Conservation (phyloP, 2,888 invertebrate genomes). For the Mesorhabditis spiculigera region DNA sequence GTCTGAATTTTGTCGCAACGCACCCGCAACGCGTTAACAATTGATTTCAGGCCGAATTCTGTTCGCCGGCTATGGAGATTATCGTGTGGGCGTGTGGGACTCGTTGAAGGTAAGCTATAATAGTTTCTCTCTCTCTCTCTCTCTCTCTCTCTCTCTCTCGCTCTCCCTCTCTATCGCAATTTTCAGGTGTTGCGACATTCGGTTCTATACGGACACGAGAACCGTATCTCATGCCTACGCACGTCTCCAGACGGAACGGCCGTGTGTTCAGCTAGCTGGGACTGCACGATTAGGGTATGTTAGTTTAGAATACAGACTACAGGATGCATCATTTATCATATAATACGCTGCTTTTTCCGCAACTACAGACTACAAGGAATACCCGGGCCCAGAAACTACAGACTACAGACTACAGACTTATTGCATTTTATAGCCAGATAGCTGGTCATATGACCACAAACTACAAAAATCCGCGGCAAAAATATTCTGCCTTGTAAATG, state of each 20-base stretch:
- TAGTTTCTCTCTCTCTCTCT: neutral
- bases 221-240: conserved; percentile 58
- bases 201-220: conserved; percentile 57
- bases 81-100: conserved; percentile 98
- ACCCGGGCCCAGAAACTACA: no score
- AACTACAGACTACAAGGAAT: no score
- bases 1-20: no score
- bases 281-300: conserved; percentile 77
- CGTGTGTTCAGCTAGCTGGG: conserved; percentile 95
- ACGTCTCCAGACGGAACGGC: conserved; percentile 96
- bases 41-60: conserved; percentile 75
- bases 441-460: no score
- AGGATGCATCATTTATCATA: no score
- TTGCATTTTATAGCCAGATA: no score
- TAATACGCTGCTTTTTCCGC: no score
- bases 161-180: neutral
- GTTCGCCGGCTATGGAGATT: conserved; percentile 97
- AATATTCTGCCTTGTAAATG: no score
- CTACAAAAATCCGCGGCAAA: no score
- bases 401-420: no score
- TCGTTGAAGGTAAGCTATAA: conserved; percentile 73
- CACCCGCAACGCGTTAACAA: no score
- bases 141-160: no score
- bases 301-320: neutral
- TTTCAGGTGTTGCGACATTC: conserved; percentile 43